Evolutionary conservation across 2,888 invertebrate species (phyloP), one percentile per base, ranked within the genome.

Genomic region (Tineola bisselliella): DNA sequence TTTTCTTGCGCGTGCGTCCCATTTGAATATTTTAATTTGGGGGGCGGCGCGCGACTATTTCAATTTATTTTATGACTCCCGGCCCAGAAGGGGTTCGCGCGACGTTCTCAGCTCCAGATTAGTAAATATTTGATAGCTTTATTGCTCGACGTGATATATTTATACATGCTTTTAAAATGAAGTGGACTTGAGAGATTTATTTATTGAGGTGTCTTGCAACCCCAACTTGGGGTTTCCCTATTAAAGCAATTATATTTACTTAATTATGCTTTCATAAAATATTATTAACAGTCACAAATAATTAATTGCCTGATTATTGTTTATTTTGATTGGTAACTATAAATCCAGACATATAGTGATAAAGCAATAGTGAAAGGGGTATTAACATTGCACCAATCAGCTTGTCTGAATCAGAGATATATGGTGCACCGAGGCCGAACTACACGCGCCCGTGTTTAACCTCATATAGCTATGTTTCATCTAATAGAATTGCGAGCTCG

Each of bases 21-120:
- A 87, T 87, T 87, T 87, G 86, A 87, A 87, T 87, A 87, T 87
- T 87, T 87, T 86, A 87, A 87, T 87, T 87, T 84, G 83, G 87
- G 84, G 87, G 87, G 87, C 83, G 86, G 82, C 77, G 59, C 62
- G 83, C 80, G 87, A 86, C 87, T 84, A 87, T 87, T 87, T 87
- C 87, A 87, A 87, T 87, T 87, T 87, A 87, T 87, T 87, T 87
- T 87, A 87, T 87, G 87, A 87, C 84, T 74, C 75, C 78, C 75
- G 71, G 74, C 73, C 74, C 83, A 83, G 83, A 86, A 86, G 84
- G 83, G 86, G 81, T 84, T 79, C 81, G 75, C 72, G 79, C 72
- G 72, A 71, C 77, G 73, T 81, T 81, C 79, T 75, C 75, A 81
- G 84, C 77, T 78, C 77, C 81, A 84, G 84, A 87, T 87, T 87